A percentile compares a stretch with the other conserved stretches of the same genome.
These are phyloP conservation scores for Ethmia dodecea DNA, from an alignment of 2,888 invertebrate species.

Conservation along the genomic window DNA sequence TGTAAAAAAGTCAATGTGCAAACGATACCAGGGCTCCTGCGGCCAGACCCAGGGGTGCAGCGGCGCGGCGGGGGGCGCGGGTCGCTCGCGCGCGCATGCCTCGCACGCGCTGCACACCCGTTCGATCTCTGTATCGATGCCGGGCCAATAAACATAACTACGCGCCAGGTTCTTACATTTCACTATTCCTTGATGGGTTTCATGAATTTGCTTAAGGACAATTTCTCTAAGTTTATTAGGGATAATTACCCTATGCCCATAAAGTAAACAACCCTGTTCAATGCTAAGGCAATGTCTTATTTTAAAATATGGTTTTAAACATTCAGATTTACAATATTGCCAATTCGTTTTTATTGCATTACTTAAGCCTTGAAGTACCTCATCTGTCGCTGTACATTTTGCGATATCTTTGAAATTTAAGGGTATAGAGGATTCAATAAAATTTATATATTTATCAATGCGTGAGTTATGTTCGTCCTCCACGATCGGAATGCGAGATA, in stretches of 20 bases:
- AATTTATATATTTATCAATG: background rate
- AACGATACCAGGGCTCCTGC: constrained; percentile 3
- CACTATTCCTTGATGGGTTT: constrained; percentile 2
- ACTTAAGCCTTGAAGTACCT: background rate
- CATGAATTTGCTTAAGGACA: constrained; percentile 1
- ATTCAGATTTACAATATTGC: background rate
- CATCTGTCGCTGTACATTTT: background rate
- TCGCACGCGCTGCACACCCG: constrained; percentile 2
- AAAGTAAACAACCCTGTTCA: constrained; percentile 1
- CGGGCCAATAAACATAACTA: constrained; percentile 11
- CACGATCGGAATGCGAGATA: background rate
- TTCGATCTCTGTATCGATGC: constrained; percentile 8
- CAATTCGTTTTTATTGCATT: background rate
- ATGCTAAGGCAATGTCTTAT: background rate
- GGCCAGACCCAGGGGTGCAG: constrained; percentile 9
- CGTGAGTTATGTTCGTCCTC: background rate
- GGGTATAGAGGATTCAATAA: background rate
- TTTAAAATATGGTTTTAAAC: constrained; percentile 2
- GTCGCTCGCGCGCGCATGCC: constrained; percentile 2
- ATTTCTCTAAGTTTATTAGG: background rate
- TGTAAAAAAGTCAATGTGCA: background rate
- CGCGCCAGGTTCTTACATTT: background rate
- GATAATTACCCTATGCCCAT: background rate
- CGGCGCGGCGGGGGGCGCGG: constrained; percentile 6
- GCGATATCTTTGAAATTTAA: background rate